phyloP scores from a whole-genome alignment of 2,888 invertebrate species.

The Lycia hirtaria region DNA sequence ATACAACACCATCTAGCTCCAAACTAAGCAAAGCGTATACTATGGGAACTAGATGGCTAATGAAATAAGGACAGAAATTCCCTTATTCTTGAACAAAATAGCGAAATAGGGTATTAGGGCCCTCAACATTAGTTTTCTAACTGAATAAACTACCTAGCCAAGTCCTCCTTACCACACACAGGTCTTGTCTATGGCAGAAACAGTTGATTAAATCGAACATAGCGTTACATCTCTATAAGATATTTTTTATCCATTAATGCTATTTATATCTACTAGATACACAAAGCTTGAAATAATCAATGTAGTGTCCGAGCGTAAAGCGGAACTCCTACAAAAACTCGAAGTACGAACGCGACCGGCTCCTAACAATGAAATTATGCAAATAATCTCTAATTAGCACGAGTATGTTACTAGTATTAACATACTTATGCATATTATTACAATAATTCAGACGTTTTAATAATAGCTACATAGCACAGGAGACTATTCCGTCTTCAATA shows the following conservation, averaged over 20 bases:
- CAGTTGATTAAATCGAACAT: too few species aligned
- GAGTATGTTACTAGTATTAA: slow-evolving; percentile 31
- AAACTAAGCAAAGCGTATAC: too few species aligned
- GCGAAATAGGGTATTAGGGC: too few species aligned
- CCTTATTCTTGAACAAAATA: too few species aligned
- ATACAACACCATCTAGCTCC: too few species aligned
- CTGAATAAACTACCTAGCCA: too few species aligned
- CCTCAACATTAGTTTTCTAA: too few species aligned
- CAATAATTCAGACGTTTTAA: slow-evolving; percentile 29
- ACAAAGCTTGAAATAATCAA: not conserved
- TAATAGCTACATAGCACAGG: slow-evolving; percentile 26
- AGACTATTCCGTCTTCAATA: slow-evolving; percentile 17
- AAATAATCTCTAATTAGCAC: slow-evolving; percentile 37
- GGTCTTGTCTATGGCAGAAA: too few species aligned
- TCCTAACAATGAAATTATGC: slow-evolving; percentile 39
- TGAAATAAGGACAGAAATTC: too few species aligned
- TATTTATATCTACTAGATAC: not conserved
- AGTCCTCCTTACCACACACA: too few species aligned
- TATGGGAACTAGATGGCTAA: too few species aligned
- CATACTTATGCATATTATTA: slow-evolving; percentile 36
- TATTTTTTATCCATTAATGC: not conserved
- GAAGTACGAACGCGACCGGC: slow-evolving; percentile 12
- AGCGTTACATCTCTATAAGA: too few species aligned
- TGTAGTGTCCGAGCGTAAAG: slow-evolving; percentile 6
- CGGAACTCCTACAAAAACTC: slow-evolving; percentile 22